Percentiles rank a stretch among this genome's conserved stretches.
phyloP scores from a whole-genome alignment of 2,113 vertebrate species.

The Daboia siamensis region DNA sequence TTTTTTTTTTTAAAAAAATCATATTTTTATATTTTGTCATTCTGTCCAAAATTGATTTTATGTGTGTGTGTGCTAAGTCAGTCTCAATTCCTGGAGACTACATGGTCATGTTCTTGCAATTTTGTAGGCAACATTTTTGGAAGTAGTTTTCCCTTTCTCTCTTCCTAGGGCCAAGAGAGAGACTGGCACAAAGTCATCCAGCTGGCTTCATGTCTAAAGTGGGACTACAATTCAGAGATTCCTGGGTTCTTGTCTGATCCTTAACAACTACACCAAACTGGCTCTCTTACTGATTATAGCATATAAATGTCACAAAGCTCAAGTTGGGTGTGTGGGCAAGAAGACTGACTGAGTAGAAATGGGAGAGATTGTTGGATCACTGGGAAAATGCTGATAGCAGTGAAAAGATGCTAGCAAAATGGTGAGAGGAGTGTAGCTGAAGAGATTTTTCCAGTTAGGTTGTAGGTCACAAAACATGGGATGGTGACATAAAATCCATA shows the following conservation, averaged over 20 bases:
- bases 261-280: no score
- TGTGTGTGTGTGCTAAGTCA: neutral
- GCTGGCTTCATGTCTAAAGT: neutral
- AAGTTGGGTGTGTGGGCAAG: no score
- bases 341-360: no score
- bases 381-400: no score
- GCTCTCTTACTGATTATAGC: no score
- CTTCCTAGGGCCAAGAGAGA: neutral
- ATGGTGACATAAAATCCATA: neutral
- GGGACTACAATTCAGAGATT: neutral
- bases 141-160: neutral
- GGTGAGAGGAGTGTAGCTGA: neutral
- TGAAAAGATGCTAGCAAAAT: neutral
- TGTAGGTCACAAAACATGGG: neutral
- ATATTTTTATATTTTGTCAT: neutral
- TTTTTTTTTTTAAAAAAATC: no score
- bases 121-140: neutral
- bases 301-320: no score
- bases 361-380: no score
- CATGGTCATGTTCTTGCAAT: neutral
- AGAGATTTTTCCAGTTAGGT: neutral
- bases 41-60: neutral
- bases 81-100: neutral
- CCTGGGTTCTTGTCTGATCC: neutral
- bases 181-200: neutral